phyloP scores from a whole-genome alignment of 2,113 vertebrate genomes.

The Aspiorhynchus laticeps region DNA sequence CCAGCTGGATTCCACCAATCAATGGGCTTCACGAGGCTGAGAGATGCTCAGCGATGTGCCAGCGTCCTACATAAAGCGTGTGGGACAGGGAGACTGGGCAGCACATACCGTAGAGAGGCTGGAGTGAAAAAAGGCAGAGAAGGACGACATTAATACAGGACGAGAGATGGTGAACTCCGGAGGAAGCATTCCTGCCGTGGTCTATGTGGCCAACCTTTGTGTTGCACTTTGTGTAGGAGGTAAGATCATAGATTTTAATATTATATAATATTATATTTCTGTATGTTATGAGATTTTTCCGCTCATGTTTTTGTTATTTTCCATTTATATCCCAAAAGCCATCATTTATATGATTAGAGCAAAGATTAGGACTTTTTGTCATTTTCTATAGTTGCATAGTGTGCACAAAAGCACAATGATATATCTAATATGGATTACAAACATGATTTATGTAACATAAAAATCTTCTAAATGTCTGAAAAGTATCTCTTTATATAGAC shows the following conservation, averaged over 20 bases:
- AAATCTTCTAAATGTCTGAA: too few relatives aligned
- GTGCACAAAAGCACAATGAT: neutral
- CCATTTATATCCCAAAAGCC: neutral
- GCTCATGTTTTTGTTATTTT: too few relatives aligned
- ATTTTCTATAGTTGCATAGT: neutral
- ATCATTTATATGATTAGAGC: neutral
- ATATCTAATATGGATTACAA: neutral
- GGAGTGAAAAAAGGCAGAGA: conserved; percentile 53
- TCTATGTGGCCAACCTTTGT: conserved; percentile 66
- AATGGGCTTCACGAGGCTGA: conserved; percentile 71
- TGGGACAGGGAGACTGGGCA: conserved; percentile 69
- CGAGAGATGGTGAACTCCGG: conserved; percentile 68
- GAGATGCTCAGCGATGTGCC: conserved; percentile 75
- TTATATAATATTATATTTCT: too few relatives aligned
- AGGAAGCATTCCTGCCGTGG: conserved; percentile 63
- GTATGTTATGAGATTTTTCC: conserved; percentile 4
- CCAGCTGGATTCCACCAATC: conserved; percentile 83
- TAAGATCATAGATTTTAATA: conserved; percentile 66
- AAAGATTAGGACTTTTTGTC: neutral
- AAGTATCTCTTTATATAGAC: neutral
- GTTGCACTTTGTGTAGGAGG: conserved; percentile 70
- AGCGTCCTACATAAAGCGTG: conserved; percentile 81
- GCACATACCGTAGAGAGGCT: conserved; percentile 49
- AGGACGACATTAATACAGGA: conserved; percentile 57
- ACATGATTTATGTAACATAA: neutral